Percentiles rank a stretch among this genome's conserved stretches.
These are phyloP conservation scores for Tetramorium alpestre DNA, from an alignment of 1,140 invertebrate species.

Conservation along the genomic window DNA sequence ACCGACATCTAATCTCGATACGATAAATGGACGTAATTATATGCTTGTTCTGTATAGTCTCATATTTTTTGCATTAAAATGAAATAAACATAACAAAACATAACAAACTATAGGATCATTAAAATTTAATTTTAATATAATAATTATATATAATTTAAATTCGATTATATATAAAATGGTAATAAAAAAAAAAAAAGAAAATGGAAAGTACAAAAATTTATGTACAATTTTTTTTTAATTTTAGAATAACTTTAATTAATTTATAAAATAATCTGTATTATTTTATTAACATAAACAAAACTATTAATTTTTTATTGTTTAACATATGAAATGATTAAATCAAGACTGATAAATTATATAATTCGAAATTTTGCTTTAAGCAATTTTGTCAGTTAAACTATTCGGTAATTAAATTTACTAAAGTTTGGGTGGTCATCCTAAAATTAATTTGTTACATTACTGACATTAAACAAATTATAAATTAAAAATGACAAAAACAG, in stretches of 20 bases:
- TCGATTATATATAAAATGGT: not conserved
- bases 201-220: not conserved
- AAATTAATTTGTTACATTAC: not conserved
- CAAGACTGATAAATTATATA: not conserved
- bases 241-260: not conserved
- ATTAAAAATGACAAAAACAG: not conserved
- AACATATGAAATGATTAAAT: not conserved
- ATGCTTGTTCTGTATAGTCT: not conserved
- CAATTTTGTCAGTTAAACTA: not conserved
- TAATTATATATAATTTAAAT: not conserved
- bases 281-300: not conserved
- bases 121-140: not conserved
- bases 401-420: not conserved
- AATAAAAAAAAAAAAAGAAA: not conserved
- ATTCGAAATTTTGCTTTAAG: not conserved
- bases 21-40: not conserved
- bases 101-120: no score
- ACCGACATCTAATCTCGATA: no score
- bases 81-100: not conserved
- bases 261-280: not conserved
- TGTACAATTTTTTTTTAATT: not conserved
- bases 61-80: not conserved
- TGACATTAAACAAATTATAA: not conserved
- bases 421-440: not conserved
- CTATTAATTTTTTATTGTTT: not conserved